phyloP scores from a whole-genome alignment of 2,797 vertebrate genomes.

The Pteronotus mesoamericanus region DNA sequence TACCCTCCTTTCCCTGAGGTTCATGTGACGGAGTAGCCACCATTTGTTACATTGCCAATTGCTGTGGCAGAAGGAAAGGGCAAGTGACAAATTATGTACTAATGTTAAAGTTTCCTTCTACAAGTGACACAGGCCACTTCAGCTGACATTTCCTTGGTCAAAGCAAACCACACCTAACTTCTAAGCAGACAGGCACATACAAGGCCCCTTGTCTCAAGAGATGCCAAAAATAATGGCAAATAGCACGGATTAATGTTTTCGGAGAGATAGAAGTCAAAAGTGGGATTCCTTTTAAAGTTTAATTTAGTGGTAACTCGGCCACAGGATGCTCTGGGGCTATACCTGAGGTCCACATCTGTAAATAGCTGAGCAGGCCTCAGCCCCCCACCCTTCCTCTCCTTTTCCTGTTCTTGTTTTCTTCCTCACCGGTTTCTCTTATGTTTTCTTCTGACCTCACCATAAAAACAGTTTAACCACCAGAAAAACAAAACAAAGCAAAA shows the following conservation, averaged over 20 bases:
- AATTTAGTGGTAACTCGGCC: background rate
- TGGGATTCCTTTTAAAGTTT: background rate
- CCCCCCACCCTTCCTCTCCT: fast-evolving
- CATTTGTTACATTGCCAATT: background rate
- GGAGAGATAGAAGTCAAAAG: background rate
- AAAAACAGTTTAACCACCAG: background rate
- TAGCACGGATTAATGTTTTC: background rate
- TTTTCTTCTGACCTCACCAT: background rate
- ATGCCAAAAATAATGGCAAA: background rate
- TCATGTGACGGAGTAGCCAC: background rate
- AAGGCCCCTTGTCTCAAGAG: background rate
- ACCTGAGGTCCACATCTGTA: background rate
- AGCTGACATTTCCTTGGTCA: background rate
- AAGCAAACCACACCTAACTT: background rate
- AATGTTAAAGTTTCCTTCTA: background rate
- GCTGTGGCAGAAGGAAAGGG: background rate
- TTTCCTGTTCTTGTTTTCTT: background rate
- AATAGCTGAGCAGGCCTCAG: background rate
- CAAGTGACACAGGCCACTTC: background rate
- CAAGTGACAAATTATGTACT: background rate
- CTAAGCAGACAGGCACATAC: background rate
- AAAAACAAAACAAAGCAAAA: background rate
- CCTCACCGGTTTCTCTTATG: background rate
- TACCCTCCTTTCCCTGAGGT: background rate
- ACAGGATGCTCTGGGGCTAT: background rate